Evolutionary conservation across 2,797 vertebrate genomes (phyloP), one percentile per base, ranked within the genome.

Genomic region (Anas flavirostris): DNA sequence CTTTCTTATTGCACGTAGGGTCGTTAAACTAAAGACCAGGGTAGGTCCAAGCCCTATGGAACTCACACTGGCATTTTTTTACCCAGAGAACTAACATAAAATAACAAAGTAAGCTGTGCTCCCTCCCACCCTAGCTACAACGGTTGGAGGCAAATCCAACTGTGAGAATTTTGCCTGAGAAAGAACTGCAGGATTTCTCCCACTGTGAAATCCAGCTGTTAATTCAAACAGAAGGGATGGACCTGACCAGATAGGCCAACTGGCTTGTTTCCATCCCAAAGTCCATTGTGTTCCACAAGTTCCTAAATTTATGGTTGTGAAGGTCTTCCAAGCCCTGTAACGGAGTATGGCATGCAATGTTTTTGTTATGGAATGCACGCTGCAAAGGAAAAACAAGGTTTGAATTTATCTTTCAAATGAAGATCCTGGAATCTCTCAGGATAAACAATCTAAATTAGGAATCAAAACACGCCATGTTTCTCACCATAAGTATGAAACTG

Each of bases 201-300:
- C 94, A 90, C 94, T 96, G 94, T 95, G 94, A 94, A 94, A 93
- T 83, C 91, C 94, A 96, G 94, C 93, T 95, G 94, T 88, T 93
- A 96, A 94, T 91, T 96, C 92, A 94, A 95, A 97, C 93, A 95
- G 91, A 95, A 94, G 93, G 93, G 94, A 96, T 96, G 96, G 94
- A 96, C 93, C 95, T 96, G 92, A 91, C 94, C 82, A 92, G 95
- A 96, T 95, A 95, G 94, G 95, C 96, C 96, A 97, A 31, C 91
- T 97, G 96, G 96, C 96, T 75, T 62, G 1, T 41, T 96, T 94
- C 96, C 95, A 96, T 92, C 70, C 79, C 88, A 50, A 92, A 95
- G 96, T 95, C 96, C 88, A 95, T 96, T 96, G 95, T 95, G 95
- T 95, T 96, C 91, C 58, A 7, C 93, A 80, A 95, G 86, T 68